Conservation (phyloP, 2,888 invertebrate genomes). For the Anaspis maculata region DNA sequence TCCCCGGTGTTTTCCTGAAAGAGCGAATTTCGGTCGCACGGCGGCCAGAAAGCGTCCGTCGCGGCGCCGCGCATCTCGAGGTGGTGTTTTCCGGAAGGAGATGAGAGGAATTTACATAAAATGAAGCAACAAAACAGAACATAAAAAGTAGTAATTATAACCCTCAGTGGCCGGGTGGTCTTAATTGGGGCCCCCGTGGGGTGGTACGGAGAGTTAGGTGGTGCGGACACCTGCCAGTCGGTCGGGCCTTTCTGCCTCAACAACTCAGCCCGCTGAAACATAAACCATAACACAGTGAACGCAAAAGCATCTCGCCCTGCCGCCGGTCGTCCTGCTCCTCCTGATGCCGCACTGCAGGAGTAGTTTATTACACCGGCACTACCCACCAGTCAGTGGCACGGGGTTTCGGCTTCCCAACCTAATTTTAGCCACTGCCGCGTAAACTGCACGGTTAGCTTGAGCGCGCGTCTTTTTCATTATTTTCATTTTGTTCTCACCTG, state of each 20-base stretch:
- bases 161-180: slow-evolving; percentile 6
- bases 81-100: too few relatives aligned
- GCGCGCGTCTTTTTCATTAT: slow-evolving; percentile 2
- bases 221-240: slow-evolving; percentile 9
- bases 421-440: slow-evolving; percentile 7
- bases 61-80: too few relatives aligned
- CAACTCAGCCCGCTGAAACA: slow-evolving; percentile 2
- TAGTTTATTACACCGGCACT: slow-evolving; percentile 7
- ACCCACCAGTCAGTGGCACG: too few relatives aligned
- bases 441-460: slow-evolving; percentile 1
- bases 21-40: too few relatives aligned
- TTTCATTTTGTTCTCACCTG: slow-evolving; percentile 6
- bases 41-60: not conserved
- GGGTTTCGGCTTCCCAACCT: slow-evolving; percentile 4
- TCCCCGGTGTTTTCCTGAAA: not conserved
- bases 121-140: slow-evolving; percentile 5
- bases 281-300: slow-evolving; percentile 7
- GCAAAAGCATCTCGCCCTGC: too few relatives aligned
- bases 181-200: slow-evolving; percentile 5
- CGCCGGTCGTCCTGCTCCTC: too few relatives aligned
- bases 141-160: slow-evolving; percentile 9
- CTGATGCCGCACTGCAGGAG: slow-evolving; percentile 11
- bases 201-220: too few relatives aligned
- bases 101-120: slow-evolving; percentile 7
- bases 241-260: too few relatives aligned